Base-by-base conservation (phyloP, 2,113 vertebrate genomes). In the Lates calcarifer region DNA sequence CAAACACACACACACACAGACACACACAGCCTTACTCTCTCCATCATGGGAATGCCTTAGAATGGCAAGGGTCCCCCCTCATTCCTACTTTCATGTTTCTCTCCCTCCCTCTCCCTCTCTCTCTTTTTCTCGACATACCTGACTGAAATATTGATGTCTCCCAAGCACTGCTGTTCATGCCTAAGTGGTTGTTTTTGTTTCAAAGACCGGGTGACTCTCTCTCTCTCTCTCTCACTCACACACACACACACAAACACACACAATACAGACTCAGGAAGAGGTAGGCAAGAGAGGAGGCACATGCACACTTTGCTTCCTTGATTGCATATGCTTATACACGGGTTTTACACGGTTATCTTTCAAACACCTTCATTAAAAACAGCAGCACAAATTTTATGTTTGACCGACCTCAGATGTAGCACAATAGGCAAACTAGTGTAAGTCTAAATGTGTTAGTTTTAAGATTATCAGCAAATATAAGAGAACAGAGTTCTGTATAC, bases 101-200 rank as follows among this genome's bases (percentile, higher is more conserved):
- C 77, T 64, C 78, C 77, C 63, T 74, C 74, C 63, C 77, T 64
- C 75, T 64, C 84, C 75, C 77, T 79, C 81, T 79, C 85, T 78
- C 69, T 82, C 83, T 77, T 56, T 90, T 80, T 63, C 81, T 90
- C 82, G 86, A 91, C 86, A 93, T 88, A 93, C 90, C 91, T 92
- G 91, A 93, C 85, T 93, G 90, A 93, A 91, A 93, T 94, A 93
- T 92, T 91, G 92, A 93, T 93, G 90, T 85, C 86, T 89, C 77
- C 68, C 77, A 89, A 89, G 88, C 76, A 51, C 83, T 82, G 88
- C 88, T 85, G 81, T 90, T 90, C 87, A 90, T 90, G 78, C 84
- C 88, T 89, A 87, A 92, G 86, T 90, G 90, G 89, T 90, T 92
- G 92, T 91, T 92, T 93, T 88, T 92, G 74, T 89, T 91, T 89